These are phyloP conservation scores for Drosophila bocki DNA, from an alignment of 1,140 invertebrate genomes.

Conservation along the genomic window DNA sequence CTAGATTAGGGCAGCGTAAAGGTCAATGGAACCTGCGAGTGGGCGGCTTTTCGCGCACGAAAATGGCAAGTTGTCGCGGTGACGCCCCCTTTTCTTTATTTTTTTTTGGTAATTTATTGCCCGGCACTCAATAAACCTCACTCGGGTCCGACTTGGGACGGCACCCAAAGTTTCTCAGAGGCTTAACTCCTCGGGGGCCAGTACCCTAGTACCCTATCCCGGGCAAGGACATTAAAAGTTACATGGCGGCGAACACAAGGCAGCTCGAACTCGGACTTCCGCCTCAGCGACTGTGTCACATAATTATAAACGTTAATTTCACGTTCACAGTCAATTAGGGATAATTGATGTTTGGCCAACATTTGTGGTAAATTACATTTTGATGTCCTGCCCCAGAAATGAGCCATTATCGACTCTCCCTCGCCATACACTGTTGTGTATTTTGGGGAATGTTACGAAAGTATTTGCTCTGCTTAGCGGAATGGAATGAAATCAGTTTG, in stretches of 20 bases:
- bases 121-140: constrained; percentile 63
- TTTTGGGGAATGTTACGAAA: constrained; percentile 6
- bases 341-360: constrained; percentile 83
- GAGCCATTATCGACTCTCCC: constrained; percentile 35
- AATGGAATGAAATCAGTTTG: constrained; percentile 60
- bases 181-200: constrained; percentile 26
- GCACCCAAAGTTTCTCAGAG: constrained; percentile 23
- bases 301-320: constrained; percentile 84
- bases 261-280: constrained; percentile 50
- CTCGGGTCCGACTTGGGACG: constrained; percentile 20
- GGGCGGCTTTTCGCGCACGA: constrained; percentile 30
- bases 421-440: background rate
- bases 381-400: constrained; percentile 60
- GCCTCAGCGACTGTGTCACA: constrained; percentile 63
- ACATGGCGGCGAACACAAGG: constrained; percentile 21
- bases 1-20: constrained; percentile 27
- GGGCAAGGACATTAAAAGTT: constrained; percentile 48
- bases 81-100: constrained; percentile 43
- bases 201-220: constrained; percentile 3
- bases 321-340: constrained; percentile 82
- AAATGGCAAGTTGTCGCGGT: constrained; percentile 51
- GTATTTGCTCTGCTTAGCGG: constrained; percentile 27
- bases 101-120: constrained; percentile 69
- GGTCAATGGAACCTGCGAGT: constrained; percentile 54
- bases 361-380: constrained; percentile 84